Conservation (phyloP, 2,113 vertebrate species). For the Larimichthys crocea region DNA sequence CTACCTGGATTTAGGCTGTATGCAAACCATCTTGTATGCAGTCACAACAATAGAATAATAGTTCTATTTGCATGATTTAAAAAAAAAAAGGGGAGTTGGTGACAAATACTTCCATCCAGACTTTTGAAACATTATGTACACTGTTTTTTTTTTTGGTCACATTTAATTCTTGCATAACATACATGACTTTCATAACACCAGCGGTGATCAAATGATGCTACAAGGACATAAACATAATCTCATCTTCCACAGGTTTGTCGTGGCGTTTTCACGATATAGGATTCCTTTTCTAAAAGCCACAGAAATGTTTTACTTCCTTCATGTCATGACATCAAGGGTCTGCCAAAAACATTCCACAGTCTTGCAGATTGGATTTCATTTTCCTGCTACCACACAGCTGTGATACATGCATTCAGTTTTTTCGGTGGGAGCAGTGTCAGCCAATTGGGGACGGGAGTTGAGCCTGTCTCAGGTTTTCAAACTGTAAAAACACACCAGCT, state of each 20-base stretch:
- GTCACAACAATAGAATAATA: neutral
- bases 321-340: neutral
- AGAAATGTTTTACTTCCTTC: neutral
- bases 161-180: neutral
- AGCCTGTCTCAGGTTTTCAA: neutral
- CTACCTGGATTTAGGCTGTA: neutral
- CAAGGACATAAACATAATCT: neutral
- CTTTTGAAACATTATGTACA: neutral
- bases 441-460: neutral
- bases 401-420: neutral
- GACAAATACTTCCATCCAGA: neutral
- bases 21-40: neutral
- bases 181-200: neutral
- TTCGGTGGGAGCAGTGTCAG: neutral
- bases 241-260: neutral
- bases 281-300: neutral
- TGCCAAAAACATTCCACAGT: neutral
- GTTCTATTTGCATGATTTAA: neutral
- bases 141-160: neutral
- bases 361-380: neutral
- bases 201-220: neutral
- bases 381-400: neutral
- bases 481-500: conserved; percentile 2
- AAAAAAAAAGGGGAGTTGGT: neutral
- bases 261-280: neutral